Evolutionary conservation across 1,140 invertebrate genomes (phyloP), one percentile per base, ranked within the genome.

Genomic region (Anastrepha obliqua): DNA sequence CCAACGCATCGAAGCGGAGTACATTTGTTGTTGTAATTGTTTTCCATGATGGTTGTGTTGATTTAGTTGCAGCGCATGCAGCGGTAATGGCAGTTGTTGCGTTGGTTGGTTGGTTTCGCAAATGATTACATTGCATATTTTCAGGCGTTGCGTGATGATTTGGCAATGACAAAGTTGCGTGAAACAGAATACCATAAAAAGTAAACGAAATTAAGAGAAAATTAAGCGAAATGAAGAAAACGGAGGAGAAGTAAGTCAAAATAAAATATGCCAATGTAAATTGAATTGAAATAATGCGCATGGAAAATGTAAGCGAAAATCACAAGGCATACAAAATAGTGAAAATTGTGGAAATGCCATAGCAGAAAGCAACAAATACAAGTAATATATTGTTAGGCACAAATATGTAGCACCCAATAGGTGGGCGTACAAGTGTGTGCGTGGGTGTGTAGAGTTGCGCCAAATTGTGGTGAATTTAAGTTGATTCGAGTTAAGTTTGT

Each of bases 81-180:
- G 6, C 5, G 47, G 15, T 62, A 17, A 62, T 17, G 60, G 15
- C 15, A 62, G 60, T 62, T 62, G 13, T 8, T 62, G 9, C 8
- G 74, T 81, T 74, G 15, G 39, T 74, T 17, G 39, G 67, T 81
- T 55, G 47, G 17, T 81, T 81, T 81, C 17, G 9, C 47, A 81
- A 81, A 81, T 55, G 42, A 55, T 47, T 81, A 13, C 20, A n/a
- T 86, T 86, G 85, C 85, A 86, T 86, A 86, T 86, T 86, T 17
- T 5, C 55, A 58, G 85, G 85, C 85, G 85, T 44, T 59, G 59
- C 39, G 59, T 17, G 62, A 62, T 62, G 39, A 58, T 60, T 60
- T 62, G 47, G 47, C 47, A 8, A 20, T 81, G 47, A 55, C 74
- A 81, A 9, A 55, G 74, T 55, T 81, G 17, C 15, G 15, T 15